Base-by-base conservation (phyloP, 2,888 invertebrate genomes). In the Apocheima hispidaria region DNA sequence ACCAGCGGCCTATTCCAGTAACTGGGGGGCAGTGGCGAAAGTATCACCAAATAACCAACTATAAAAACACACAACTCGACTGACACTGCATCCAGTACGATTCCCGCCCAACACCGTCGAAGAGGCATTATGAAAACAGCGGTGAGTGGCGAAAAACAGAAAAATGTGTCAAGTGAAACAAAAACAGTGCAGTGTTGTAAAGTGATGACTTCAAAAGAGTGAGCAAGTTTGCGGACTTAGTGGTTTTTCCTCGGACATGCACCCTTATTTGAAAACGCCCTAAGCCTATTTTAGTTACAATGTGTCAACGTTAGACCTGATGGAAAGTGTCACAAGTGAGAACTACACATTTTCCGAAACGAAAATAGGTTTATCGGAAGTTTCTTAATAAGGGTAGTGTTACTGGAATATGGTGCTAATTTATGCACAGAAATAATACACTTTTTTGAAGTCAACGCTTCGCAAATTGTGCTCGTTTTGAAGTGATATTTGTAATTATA, bases 11-110 rank as follows among this genome's bases (percentile, higher is more conserved):
- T 81, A 78, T 81, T 84, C 87, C 84, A 82, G 79, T 80, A 66
- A 71, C 81, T 81, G 82, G 84, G 84, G 90, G 90, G 92, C 88
- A 78, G 75, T 83, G 84, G 92, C 92, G 92, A 92, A 92, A 92
- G 92, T 92, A 81, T 83, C 79, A 79, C 88, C 87, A 87, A 90
- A 91, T 87, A 91, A 86, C 87, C 87, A 90, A 87, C 88, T 92
- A 92, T 92, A 92, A 89, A 92, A 88, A 90, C 90, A 82, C 87
- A 84, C 83, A 82, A 79, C 90, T 79, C 86, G 70, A 77, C 72
- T 72, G 75, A 71, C 71, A 78, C 73, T 72, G 83, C 84, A 92
- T 92, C 92, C 92, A 92, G 92, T 92, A 82, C 88, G 82, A 85
- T 81, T 91, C 92, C 92, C 86, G 88, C 82, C 86, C 84, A 85